A percentile compares a stretch with the other conserved stretches of the same genome.
Evolutionary conservation across 1,140 invertebrate genomes (phyloP).

Genomic region (Brachionus asplanchnoidis): DNA sequence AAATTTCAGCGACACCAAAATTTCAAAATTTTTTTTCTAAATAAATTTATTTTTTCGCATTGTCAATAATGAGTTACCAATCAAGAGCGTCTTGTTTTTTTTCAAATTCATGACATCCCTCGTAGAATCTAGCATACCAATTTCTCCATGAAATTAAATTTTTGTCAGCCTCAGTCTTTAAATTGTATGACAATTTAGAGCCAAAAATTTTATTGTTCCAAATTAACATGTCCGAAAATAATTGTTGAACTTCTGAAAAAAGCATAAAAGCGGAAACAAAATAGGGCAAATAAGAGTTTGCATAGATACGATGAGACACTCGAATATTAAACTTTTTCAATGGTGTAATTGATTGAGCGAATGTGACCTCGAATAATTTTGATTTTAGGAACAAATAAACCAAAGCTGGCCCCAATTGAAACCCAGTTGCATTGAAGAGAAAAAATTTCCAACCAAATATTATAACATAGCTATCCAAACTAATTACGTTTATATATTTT

Average conservation of each 20-base stretch:
- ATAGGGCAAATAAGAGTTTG: conserved; percentile 45
- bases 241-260: conserved; percentile 33
- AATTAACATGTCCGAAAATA: conserved; percentile 35
- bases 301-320: conserved; percentile 71
- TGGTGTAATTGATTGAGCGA: conserved; percentile 74
- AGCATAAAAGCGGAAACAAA: conserved; percentile 31
- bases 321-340: conserved; percentile 71
- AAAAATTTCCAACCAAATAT: conserved; percentile 38
- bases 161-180: conserved; percentile 35
- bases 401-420: conserved; percentile 72
- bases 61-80: background rate
- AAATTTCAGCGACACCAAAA: too few species aligned
- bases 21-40: too few species aligned
- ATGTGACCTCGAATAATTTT: conserved; percentile 60
- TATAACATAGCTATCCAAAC: conserved; percentile 24
- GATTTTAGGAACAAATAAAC: conserved; percentile 67
- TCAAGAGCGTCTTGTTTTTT: conserved; percentile 22
- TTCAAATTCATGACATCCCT: conserved; percentile 40
- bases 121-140: conserved; percentile 37
- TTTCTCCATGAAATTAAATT: conserved; percentile 34
- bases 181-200: conserved; percentile 29
- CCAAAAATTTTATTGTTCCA: conserved; percentile 42
- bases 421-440: conserved; percentile 43
- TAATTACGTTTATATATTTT: conserved; percentile 34
- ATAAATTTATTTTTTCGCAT: background rate